Evolutionary conservation across 2,888 invertebrate species (phyloP).

Genomic region (Microplitis deprimator): DNA sequence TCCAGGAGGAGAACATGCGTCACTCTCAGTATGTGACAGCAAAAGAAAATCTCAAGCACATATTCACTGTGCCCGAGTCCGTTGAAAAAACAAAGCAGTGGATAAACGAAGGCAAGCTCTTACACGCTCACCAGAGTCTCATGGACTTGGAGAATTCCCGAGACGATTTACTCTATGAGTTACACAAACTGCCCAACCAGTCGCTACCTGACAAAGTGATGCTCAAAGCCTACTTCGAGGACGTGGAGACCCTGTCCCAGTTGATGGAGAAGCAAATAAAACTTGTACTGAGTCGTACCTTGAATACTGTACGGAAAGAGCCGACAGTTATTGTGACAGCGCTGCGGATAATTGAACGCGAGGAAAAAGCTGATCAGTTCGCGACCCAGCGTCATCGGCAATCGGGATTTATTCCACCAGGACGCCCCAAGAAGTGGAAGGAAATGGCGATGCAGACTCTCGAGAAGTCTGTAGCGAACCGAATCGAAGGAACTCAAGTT

Average conservation of each 20-base stretch:
- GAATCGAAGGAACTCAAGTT: constrained; percentile 95
- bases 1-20: constrained; percentile 92
- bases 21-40: constrained; percentile 98
- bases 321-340: constrained; percentile 97
- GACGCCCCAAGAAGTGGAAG: constrained; percentile 93
- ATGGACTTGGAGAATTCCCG: constrained; percentile 96
- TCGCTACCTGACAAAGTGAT: constrained; percentile 91
- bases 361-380: constrained; percentile 94
- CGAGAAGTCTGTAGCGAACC: constrained; percentile 83
- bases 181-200: constrained; percentile 94
- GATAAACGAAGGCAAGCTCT: constrained; percentile 94
- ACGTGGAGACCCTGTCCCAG: constrained; percentile 92
- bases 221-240: constrained; percentile 95
- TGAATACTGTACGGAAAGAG: constrained; percentile 95
- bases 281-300: constrained; percentile 88
- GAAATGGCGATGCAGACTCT: constrained; percentile 87
- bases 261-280: constrained; percentile 92
- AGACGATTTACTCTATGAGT: constrained; percentile 94
- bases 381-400: constrained; percentile 84
- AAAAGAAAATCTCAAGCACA: constrained; percentile 97
- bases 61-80: constrained; percentile 97
- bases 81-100: constrained; percentile 94
- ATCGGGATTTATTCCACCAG: constrained; percentile 93
- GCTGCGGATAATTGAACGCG: constrained; percentile 94
- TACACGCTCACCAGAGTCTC: constrained; percentile 94